phyloP scores from a whole-genome alignment of 2,888 invertebrate genomes.

The Drosophila anomelani region DNA sequence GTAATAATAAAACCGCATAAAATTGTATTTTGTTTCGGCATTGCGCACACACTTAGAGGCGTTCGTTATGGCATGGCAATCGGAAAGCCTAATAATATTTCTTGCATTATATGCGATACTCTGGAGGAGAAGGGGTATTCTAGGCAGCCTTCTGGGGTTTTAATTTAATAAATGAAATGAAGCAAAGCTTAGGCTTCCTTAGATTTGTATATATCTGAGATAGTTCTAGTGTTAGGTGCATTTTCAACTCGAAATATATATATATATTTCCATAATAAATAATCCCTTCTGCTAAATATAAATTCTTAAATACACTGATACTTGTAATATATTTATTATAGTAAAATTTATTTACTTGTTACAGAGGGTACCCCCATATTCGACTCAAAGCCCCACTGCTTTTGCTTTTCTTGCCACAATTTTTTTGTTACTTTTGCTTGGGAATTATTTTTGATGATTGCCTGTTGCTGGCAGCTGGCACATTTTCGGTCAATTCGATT shows the following conservation, averaged over 20 bases:
- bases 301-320: not conserved
- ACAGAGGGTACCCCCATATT: not conserved
- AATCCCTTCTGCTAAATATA: too few species aligned
- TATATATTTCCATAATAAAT: too few species aligned
- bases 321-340: not conserved
- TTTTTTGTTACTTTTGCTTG: not conserved
- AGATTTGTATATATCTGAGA: not conserved
- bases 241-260: not conserved
- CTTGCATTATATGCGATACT: slow-evolving; percentile 25
- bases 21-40: slow-evolving; percentile 72
- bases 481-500: slow-evolving; percentile 38
- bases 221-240: too few species aligned
- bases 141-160: not conserved
- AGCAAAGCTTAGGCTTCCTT: not conserved
- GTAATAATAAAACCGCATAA: slow-evolving; percentile 63
- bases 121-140: not conserved
- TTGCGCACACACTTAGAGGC: slow-evolving; percentile 62
- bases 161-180: not conserved
- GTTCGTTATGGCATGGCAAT: slow-evolving; percentile 30
- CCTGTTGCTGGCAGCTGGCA: slow-evolving; percentile 11
- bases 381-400: slow-evolving; percentile 22
- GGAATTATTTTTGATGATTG: slow-evolving; percentile 25
- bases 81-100: slow-evolving; percentile 23
- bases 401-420: slow-evolving; percentile 29
- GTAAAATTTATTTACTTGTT: not conserved